Evolutionary conservation across 2,113 vertebrate genomes (phyloP).

Genomic region (Hassar affinis): DNA sequence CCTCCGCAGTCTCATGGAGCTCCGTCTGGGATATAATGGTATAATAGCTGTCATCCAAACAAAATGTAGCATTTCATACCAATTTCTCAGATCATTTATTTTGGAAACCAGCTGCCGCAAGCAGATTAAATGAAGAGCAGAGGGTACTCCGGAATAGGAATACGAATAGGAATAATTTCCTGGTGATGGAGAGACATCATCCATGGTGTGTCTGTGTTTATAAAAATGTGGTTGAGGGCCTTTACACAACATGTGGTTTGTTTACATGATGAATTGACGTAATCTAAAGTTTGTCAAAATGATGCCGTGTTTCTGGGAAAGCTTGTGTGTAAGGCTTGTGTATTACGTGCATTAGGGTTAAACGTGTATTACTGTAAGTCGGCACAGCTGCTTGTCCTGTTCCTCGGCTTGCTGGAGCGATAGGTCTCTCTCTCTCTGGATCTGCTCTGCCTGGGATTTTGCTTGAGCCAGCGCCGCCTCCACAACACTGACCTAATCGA

Average conservation of each 20-base stretch:
- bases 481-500: slow-evolving; percentile 68
- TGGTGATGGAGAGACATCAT: not conserved
- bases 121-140: not conserved
- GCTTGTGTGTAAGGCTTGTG: not conserved
- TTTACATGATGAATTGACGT: not conserved
- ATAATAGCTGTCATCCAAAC: not conserved
- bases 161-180: not conserved
- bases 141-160: not conserved
- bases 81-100: not conserved
- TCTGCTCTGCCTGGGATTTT: slow-evolving; percentile 61
- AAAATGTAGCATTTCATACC: not conserved
- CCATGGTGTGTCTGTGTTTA: not conserved
- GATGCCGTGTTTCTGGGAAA: not conserved
- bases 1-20: slow-evolving; percentile 60
- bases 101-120: not conserved
- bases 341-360: not conserved
- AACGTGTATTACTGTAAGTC: slow-evolving; percentile 66
- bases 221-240: not conserved
- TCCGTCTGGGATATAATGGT: slow-evolving; percentile 35
- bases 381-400: slow-evolving; percentile 61
- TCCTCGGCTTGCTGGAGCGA: slow-evolving; percentile 64
- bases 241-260: not conserved
- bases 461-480: slow-evolving; percentile 68
- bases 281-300: not conserved
- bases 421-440: slow-evolving; percentile 63